Percentiles rank a stretch among this genome's conserved stretches.
These are phyloP conservation scores for Tetramorium parvispinum DNA, from an alignment of 1,140 invertebrate genomes.

Conservation along the genomic window DNA sequence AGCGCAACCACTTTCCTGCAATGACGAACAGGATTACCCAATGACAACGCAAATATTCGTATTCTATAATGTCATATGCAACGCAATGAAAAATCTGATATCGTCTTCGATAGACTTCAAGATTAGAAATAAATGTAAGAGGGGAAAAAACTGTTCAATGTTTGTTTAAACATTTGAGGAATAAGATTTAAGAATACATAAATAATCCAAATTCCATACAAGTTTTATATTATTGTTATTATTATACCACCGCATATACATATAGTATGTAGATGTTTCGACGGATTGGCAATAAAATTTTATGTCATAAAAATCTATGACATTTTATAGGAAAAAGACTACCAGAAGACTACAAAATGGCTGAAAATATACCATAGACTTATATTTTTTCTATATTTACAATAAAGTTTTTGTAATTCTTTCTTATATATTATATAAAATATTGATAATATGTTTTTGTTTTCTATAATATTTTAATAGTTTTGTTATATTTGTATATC, in stretches of 20 bases:
- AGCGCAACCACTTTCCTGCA: not conserved
- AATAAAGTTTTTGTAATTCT: not conserved
- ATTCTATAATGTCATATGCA: constrained; percentile 17
- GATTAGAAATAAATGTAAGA: not conserved
- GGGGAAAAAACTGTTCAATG: not conserved
- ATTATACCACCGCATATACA: not conserved
- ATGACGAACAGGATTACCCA: constrained; percentile 47
- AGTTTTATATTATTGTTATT: not conserved
- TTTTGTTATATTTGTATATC: not conserved
- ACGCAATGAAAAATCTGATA: constrained; percentile 4
- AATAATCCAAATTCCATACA: not conserved
- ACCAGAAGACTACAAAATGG: not conserved
- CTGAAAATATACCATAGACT: not conserved
- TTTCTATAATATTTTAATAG: not conserved
- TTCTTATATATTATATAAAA: not conserved
- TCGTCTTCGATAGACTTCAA: not conserved
- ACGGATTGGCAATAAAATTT: not conserved
- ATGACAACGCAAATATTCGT: not conserved
- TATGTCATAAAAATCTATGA: not conserved
- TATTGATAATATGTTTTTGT: not conserved
- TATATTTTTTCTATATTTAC: not conserved
- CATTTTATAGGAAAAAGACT: not conserved
- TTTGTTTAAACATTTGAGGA: not conserved
- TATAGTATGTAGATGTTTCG: not conserved
- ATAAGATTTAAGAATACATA: not conserved